These are phyloP conservation scores for Xenotilapia flavipinnis DNA, from an alignment of 2,113 vertebrate species.

Conservation along the genomic window DNA sequence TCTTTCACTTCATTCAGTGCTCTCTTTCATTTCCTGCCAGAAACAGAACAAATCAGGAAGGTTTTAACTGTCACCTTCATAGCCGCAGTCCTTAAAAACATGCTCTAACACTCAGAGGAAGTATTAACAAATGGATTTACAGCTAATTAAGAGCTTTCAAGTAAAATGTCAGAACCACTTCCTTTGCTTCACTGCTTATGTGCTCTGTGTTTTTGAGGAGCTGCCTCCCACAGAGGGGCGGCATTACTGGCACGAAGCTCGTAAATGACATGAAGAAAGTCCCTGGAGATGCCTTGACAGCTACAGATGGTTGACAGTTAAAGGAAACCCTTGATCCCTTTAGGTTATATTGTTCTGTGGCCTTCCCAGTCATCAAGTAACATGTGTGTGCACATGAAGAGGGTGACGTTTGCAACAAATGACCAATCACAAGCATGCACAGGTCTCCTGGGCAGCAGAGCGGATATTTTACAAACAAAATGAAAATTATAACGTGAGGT, in stretches of 20 bases:
- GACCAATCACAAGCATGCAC: background rate
- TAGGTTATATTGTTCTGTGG: background rate
- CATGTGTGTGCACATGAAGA: background rate
- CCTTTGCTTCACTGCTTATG: background rate
- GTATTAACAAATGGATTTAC: background rate
- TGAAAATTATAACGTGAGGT: rapidly evolving
- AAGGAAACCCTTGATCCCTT: background rate
- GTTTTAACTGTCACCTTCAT: background rate
- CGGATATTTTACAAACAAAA: background rate
- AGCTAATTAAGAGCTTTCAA: conserved; percentile 14
- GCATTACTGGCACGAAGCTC: background rate
- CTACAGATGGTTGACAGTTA: background rate
- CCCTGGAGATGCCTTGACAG: background rate
- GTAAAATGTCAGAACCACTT: conserved; percentile 30
- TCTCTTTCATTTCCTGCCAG: background rate
- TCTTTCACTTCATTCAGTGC: background rate
- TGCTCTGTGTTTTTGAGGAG: background rate
- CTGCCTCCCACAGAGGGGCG: background rate
- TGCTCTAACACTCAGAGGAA: background rate
- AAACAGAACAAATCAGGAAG: background rate
- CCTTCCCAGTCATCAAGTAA: background rate
- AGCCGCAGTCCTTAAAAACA: background rate
- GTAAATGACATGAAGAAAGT: background rate
- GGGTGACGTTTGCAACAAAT: background rate
- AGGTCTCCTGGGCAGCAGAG: background rate